Evolutionary conservation across 1,140 invertebrate species (phyloP).

Genomic region (Octopus sinensis): DNA sequence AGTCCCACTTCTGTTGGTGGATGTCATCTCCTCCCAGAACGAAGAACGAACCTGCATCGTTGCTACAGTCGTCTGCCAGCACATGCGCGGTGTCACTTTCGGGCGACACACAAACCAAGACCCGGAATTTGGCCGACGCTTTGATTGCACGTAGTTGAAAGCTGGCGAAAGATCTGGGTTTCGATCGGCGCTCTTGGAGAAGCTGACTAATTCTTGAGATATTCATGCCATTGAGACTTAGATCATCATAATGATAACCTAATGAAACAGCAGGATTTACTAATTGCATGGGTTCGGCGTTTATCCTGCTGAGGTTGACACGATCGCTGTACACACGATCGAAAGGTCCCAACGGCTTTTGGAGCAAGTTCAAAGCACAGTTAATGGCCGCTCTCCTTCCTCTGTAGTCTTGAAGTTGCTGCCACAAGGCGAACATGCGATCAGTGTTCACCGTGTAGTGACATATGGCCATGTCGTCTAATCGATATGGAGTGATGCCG

Average conservation of each 20-base stretch:
- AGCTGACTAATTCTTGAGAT: conserved; percentile 20
- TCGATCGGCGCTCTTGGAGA: conserved; percentile 19
- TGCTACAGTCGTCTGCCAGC: conserved; percentile 10
- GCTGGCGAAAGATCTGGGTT: conserved; percentile 24
- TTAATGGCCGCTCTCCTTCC: conserved; percentile 17
- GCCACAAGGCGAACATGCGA: conserved; percentile 27
- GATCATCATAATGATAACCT: conserved; percentile 25
- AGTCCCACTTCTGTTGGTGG: conserved; percentile 28
- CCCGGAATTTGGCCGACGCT: conserved; percentile 27
- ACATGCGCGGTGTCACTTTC: not conserved
- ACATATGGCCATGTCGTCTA: no score
- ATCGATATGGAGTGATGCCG: no score
- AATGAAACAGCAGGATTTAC: not conserved
- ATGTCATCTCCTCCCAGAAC: conserved; percentile 27
- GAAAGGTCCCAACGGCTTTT: conserved; percentile 25
- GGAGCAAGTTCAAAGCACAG: conserved; percentile 20
- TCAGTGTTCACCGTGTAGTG: conserved; percentile 17
- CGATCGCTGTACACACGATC: conserved; percentile 25
- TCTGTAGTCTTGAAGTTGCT: conserved; percentile 27
- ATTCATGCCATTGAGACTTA: conserved; percentile 28
- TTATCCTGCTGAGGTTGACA: conserved; percentile 17
- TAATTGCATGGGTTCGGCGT: conserved; percentile 11
- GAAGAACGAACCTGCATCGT: conserved; percentile 30
- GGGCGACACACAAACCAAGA: conserved; percentile 20
- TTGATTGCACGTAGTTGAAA: conserved; percentile 27